These are phyloP conservation scores for Mus caroli DNA, from an alignment of 2,797 vertebrate genomes.

Conservation along the genomic window DNA sequence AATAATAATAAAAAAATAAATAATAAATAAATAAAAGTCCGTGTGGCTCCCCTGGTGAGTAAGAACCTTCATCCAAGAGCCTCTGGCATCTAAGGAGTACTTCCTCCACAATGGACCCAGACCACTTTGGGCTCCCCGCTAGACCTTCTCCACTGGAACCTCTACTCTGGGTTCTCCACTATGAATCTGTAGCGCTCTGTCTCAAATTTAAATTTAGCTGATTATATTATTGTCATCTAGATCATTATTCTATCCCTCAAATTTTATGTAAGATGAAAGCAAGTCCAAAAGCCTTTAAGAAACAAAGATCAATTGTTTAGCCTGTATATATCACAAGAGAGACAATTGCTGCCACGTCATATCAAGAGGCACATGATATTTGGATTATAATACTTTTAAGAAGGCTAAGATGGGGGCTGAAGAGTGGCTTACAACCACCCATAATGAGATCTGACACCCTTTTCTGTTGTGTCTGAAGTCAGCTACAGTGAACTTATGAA, in stretches of 20 bases:
- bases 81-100: not conserved
- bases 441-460: too few relatives aligned
- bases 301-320: not conserved
- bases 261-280: slow-evolving; percentile 11
- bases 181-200: too few relatives aligned
- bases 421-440: too few relatives aligned
- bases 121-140: not conserved
- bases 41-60: not conserved
- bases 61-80: not conserved
- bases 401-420: not conserved
- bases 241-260: not conserved
- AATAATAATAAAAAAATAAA: too few relatives aligned
- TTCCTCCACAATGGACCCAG: too few relatives aligned
- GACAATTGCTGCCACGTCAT: not conserved
- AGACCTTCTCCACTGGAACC: too few relatives aligned
- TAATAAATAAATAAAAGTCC: not conserved
- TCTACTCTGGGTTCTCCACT: not conserved
- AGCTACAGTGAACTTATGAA: too few relatives aligned
- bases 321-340: not conserved
- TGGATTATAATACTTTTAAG: not conserved
- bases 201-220: not conserved
- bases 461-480: too few relatives aligned
- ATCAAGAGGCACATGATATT: not conserved
- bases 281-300: slow-evolving; percentile 5
- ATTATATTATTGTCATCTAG: not conserved